Conservation (phyloP, 2,797 vertebrate genomes). For the Cercopithecus diana region DNA sequence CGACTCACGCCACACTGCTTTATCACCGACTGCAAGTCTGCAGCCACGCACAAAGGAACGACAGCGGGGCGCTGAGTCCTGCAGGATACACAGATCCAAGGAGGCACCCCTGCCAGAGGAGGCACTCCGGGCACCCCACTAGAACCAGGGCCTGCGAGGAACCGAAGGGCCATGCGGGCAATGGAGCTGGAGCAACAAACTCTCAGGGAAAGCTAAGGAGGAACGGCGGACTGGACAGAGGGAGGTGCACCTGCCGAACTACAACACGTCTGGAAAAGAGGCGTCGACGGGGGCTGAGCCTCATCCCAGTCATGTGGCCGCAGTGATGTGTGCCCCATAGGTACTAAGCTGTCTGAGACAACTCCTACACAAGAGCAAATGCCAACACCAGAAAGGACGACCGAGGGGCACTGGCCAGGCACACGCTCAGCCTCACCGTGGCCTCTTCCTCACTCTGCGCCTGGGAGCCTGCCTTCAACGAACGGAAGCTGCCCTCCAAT, state of each 20-base stretch:
- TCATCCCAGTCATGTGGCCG: background rate
- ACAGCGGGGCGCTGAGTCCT: background rate
- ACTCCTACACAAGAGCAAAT: background rate
- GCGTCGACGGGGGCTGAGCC: background rate
- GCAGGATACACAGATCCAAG: background rate
- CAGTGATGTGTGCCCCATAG: background rate
- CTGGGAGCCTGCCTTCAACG: background rate
- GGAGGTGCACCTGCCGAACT: no score
- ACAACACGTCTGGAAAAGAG: fast-evolving
- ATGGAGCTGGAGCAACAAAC: no score
- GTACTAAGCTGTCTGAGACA: no score
- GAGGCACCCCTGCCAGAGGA: background rate
- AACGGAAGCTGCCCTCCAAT: background rate
- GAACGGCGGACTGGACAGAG: background rate
- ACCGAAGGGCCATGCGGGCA: fast-evolving
- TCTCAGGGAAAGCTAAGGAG: no score
- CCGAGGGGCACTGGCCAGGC: background rate
- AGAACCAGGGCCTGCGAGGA: background rate
- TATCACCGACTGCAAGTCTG: no score
- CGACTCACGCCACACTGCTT: no score
- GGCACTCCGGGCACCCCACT: no score
- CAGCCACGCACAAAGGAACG: background rate
- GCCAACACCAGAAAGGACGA: background rate
- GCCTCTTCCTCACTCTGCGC: no score
- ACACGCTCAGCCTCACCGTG: fast-evolving